phyloP scores from a whole-genome alignment of 2,113 vertebrate species.

The Heteronetta atricapilla region DNA sequence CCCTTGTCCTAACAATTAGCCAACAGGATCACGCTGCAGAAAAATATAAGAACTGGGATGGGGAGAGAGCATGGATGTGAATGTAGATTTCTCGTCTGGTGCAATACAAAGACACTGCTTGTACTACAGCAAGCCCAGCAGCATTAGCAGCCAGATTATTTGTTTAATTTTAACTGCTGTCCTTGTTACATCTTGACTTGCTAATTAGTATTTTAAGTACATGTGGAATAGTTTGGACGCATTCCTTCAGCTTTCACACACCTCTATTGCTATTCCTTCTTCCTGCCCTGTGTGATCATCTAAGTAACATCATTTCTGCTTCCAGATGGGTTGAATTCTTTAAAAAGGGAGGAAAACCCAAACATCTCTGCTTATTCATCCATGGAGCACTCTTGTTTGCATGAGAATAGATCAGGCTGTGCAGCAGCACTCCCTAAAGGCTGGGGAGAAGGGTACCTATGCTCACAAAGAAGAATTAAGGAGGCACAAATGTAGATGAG shows the following conservation, averaged over 20 bases:
- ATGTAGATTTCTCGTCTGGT: not conserved
- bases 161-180: conserved; percentile 20
- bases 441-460: not conserved
- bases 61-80: not conserved
- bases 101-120: not conserved
- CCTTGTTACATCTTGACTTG: not conserved
- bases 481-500: not conserved
- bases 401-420: conserved; percentile 27
- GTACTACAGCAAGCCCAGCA: not conserved
- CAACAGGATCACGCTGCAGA: not conserved
- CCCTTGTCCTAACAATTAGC: not conserved
- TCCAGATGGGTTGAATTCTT: conserved; percentile 23
- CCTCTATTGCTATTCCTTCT: not conserved
- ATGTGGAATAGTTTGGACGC: not conserved
- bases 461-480: not conserved
- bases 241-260: not conserved
- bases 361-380: conserved; percentile 37
- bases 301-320: conserved; percentile 3
- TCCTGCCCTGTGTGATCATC: conserved; percentile 17
- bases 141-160: not conserved
- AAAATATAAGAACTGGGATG: not conserved
- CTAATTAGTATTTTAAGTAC: conserved; percentile 39
- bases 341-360: not conserved
- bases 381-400: conserved; percentile 14
- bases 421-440: not conserved